Base-by-base conservation (phyloP, 2,797 vertebrate genomes). In the Paratrypauchen microcephalus region DNA sequence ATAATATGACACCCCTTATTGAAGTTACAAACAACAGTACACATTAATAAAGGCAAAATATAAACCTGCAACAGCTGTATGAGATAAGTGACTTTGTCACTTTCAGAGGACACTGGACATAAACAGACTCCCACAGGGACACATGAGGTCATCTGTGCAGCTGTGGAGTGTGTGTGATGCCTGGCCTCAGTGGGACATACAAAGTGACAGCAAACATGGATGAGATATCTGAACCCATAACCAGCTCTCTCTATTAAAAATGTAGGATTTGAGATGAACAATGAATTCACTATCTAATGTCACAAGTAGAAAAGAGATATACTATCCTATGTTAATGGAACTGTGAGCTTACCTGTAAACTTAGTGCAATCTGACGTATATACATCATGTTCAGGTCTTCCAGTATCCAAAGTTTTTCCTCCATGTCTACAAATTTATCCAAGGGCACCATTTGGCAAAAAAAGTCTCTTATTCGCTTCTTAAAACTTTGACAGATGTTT, bases 381-480 rank as follows among this genome's bases (percentile, higher is more conserved):
- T 98, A 98, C 82, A 98, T 95, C 96, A 98, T 97, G 77, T 98
- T 97, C 65, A 98, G 94, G 81, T 98, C 96, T 87, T 98, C 95
- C 82, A 98, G 83, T 88, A 98, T 97, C 87, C 93, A 95, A 67
- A 97, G 91, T 87, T 95, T 96, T 83, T 95, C 95, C 90, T 97
- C 95, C 95, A 96, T 96, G 87, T 94, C 93, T 79, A 89, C 72
- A 80, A 91, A 89, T 80, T 78, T 91, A 83, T 93, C 90, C 32
- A 84, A 75, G 70, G 92, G 92, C 93, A 94, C 93, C 81, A 72
- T 92, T 13, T 88, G 48, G 59, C 4, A 6, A 36, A 73, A 13
- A 72, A 78, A 76, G 77, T 74, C 78, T 74, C 39, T 62, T 24
- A 0, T 58, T 41, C 24, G 32, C 11, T 61, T 60, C 18, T 67